Evolutionary conservation across 2,113 vertebrate species (phyloP).

Genomic region (Scomber scombrus): DNA sequence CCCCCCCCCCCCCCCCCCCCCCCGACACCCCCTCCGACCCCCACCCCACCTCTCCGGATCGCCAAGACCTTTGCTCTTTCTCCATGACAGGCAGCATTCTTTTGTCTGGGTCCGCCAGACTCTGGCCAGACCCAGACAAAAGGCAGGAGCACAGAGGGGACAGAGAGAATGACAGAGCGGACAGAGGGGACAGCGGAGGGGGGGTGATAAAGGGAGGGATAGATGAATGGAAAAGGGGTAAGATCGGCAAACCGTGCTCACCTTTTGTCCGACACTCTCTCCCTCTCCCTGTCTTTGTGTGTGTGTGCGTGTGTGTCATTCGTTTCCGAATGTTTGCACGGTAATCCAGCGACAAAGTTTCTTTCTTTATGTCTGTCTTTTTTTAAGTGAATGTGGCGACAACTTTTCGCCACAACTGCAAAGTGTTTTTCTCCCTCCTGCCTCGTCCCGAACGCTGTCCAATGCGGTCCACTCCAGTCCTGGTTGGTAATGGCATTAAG

Average conservation of each 20-base stretch:
- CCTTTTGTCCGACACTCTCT: conserved; percentile 73
- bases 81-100: conserved; percentile 79
- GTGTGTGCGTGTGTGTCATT: conserved; percentile 33
- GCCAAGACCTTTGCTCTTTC: conserved; percentile 76
- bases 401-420: conserved; percentile 7
- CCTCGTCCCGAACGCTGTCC: background rate
- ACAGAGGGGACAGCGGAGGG: conserved; percentile 38
- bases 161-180: conserved; percentile 56
- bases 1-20: background rate
- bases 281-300: conserved; percentile 19
- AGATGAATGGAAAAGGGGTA: conserved; percentile 61
- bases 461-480: background rate
- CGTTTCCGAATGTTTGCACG: conserved; percentile 8
- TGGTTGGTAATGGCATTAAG: background rate
- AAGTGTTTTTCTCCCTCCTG: background rate
- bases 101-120: conserved; percentile 70
- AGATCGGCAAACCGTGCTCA: conserved; percentile 68
- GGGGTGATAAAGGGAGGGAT: conserved; percentile 13
- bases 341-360: conserved; percentile 47
- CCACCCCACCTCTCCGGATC: conserved; percentile 3
- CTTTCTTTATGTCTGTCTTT: no score
- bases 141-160: conserved; percentile 64
- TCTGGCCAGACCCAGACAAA: conserved; percentile 78
- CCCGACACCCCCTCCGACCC: background rate
- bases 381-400: background rate